Percentiles rank a stretch among this genome's conserved stretches.
These are phyloP conservation scores for Notamacropus eugenii DNA, from an alignment of 2,797 vertebrate species.

Conservation along the genomic window DNA sequence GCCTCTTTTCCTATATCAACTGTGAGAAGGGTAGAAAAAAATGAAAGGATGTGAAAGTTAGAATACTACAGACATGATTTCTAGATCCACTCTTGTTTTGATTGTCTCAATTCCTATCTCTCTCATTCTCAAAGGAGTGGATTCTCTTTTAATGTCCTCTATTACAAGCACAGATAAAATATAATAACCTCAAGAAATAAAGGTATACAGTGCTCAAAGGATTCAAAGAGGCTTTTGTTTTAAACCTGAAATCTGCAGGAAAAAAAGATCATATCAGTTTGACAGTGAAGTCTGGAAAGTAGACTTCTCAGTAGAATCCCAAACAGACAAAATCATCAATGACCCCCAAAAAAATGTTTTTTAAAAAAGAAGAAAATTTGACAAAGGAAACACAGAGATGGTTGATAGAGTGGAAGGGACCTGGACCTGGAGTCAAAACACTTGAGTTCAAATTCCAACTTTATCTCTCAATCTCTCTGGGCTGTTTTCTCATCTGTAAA, in stretches of 20 bases:
- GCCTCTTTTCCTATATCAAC: neutral
- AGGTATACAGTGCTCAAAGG: neutral
- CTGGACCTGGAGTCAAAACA: neutral
- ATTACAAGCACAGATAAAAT: neutral
- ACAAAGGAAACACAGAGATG: neutral
- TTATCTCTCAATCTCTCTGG: neutral
- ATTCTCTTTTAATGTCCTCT: neutral
- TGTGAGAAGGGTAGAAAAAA: neutral
- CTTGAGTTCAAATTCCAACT: neutral
- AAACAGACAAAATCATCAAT: neutral
- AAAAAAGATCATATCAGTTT: neutral
- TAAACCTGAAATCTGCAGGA: neutral
- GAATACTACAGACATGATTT: neutral
- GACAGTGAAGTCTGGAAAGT: neutral
- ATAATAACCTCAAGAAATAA: neutral
- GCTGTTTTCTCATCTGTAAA: constrained; percentile 38
- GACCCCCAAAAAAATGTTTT: neutral
- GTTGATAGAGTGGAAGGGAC: neutral
- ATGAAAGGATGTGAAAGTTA: neutral
- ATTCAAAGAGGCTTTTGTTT: neutral
- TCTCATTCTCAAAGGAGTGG: neutral
- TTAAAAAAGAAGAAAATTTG: neutral
- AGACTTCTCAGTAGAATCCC: neutral
- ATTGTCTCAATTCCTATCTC: neutral
- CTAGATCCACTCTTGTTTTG: neutral